Evolutionary conservation across 2,113 vertebrate species (phyloP).

Genomic region (Oriolus oriolus): DNA sequence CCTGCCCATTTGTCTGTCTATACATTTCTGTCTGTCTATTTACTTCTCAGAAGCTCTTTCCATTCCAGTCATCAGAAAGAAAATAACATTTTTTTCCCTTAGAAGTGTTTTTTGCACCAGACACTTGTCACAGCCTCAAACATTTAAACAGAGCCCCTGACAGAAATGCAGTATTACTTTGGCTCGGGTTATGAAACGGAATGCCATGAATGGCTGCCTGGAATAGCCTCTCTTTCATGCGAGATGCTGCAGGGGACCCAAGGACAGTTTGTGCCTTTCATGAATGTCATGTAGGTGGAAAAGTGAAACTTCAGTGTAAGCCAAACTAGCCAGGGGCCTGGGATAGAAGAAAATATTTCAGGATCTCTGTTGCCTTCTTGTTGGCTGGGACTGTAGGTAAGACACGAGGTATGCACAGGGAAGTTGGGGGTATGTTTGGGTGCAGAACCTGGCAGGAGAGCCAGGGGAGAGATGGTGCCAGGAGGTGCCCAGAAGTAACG

Average conservation of each 20-base stretch:
- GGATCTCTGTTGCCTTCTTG: background rate
- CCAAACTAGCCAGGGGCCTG: background rate
- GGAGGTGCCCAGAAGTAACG: background rate
- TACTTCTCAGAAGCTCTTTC: background rate
- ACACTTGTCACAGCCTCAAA: background rate
- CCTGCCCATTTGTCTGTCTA: background rate
- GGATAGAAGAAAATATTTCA: background rate
- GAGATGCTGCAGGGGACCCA: background rate
- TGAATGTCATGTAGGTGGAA: background rate
- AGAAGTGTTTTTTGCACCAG: background rate
- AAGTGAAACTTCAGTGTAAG: background rate
- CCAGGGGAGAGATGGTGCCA: background rate
- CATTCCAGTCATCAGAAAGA: background rate
- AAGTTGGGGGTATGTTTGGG: background rate
- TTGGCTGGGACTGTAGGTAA: background rate
- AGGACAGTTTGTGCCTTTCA: background rate
- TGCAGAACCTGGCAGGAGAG: background rate
- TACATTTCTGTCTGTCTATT: background rate
- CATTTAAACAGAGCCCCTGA: background rate
- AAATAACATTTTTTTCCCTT: background rate
- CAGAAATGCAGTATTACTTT: background rate
- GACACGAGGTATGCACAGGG: fast-evolving
- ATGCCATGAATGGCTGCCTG: background rate
- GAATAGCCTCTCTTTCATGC: background rate
- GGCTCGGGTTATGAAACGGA: background rate